phyloP scores from a whole-genome alignment of 1,140 invertebrate genomes.

The Drosophila grimshawi region DNA sequence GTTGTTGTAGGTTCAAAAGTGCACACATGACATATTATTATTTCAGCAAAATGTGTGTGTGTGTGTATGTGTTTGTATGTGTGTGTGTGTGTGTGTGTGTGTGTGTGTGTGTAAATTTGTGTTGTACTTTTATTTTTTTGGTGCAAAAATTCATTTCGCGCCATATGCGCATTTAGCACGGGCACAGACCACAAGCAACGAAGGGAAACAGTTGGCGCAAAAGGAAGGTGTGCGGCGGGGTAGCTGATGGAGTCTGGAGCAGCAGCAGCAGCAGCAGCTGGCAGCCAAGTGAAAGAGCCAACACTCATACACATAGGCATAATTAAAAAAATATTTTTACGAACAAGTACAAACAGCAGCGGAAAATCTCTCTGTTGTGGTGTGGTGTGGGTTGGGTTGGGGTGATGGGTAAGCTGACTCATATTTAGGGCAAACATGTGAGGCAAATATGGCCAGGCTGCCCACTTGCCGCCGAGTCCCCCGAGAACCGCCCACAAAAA shows the following conservation, averaged over 20 bases:
- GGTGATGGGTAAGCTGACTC: slow-evolving; percentile 13
- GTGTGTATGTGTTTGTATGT: background rate
- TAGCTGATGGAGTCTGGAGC: too few relatives aligned
- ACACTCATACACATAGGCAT: slow-evolving; percentile 46
- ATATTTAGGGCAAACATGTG: slow-evolving; percentile 72
- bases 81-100: slow-evolving; percentile 9
- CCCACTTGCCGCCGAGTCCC: background rate
- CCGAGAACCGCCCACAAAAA: slow-evolving; percentile 19
- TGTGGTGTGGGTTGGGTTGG: background rate
- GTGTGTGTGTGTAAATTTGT: slow-evolving; percentile 4
- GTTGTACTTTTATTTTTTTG: slow-evolving; percentile 36
- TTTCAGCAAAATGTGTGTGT: slow-evolving; percentile 39
- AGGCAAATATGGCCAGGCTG: slow-evolving; percentile 13
- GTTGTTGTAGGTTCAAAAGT: slow-evolving; percentile 53
- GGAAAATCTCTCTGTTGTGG: slow-evolving; percentile 8
- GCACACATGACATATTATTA: slow-evolving; percentile 80
- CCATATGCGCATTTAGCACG: slow-evolving; percentile 78
- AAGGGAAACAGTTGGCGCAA: background rate
- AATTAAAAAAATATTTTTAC: slow-evolving; percentile 74
- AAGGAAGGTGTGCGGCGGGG: background rate
- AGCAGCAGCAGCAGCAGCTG: slow-evolving; percentile 17
- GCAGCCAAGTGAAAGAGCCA: slow-evolving; percentile 60
- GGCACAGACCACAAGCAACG: slow-evolving; percentile 56
- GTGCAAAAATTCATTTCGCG: slow-evolving; percentile 74
- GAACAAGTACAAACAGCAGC: background rate